These are phyloP conservation scores for Elephas maximus DNA, from an alignment of 2,113 vertebrate species.

Conservation along the genomic window DNA sequence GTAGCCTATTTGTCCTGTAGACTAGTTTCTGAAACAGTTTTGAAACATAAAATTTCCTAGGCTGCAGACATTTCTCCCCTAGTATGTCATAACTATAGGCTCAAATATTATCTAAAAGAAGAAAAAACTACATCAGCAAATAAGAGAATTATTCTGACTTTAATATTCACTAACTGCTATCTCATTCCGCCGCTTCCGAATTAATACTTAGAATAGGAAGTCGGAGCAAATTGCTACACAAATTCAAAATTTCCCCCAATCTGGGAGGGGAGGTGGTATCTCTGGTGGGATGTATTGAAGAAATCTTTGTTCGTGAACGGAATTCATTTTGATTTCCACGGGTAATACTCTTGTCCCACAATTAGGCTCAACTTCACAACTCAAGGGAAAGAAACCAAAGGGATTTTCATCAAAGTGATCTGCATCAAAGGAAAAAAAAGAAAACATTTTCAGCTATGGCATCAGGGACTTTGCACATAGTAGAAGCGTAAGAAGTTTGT, in stretches of 20 bases:
- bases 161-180: slow-evolving; percentile 62
- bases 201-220: slow-evolving; percentile 59
- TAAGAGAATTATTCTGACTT: slow-evolving; percentile 53
- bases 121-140: neutral
- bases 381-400: slow-evolving; percentile 11
- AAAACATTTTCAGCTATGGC: slow-evolving; percentile 7
- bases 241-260: slow-evolving; percentile 57
- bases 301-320: slow-evolving; percentile 69
- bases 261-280: neutral
- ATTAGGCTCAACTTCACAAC: slow-evolving; percentile 52
- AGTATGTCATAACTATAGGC: neutral
- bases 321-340: slow-evolving; percentile 61
- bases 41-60: slow-evolving; percentile 57
- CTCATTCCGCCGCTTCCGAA: slow-evolving; percentile 48
- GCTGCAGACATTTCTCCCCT: neutral
- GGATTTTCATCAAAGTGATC: slow-evolving; percentile 74
- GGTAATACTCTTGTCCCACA: slow-evolving; percentile 69
- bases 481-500: neutral
- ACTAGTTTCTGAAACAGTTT: neutral
- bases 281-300: slow-evolving; percentile 66
- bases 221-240: slow-evolving; percentile 60
- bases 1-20: neutral
- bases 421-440: slow-evolving; percentile 71
- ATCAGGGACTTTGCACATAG: neutral
- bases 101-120: neutral